Evolutionary conservation across 2,113 vertebrate species (phyloP).

Genomic region (Lichenostomus cassidix): DNA sequence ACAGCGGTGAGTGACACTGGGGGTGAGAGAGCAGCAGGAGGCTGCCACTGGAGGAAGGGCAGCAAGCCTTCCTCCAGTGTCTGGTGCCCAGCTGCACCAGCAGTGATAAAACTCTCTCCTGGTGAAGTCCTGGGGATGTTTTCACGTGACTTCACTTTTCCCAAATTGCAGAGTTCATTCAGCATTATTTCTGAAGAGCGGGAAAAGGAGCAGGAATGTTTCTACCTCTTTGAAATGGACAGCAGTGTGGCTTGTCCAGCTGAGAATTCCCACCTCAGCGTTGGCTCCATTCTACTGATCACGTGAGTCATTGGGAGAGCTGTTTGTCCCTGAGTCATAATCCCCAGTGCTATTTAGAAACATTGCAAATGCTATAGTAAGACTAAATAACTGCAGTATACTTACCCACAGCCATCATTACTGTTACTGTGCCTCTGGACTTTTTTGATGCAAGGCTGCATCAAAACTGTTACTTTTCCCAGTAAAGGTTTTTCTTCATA

Average conservation of each 20-base stretch:
- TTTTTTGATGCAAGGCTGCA: not conserved
- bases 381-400: not conserved
- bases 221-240: slow-evolving; percentile 94
- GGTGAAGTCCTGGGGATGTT: not conserved
- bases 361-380: not conserved
- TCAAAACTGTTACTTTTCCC: not conserved
- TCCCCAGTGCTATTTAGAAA: not conserved
- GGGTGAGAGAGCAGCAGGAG: not conserved
- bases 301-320: slow-evolving; percentile 78
- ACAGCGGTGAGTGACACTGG: slow-evolving; percentile 72
- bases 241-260: slow-evolving; percentile 83
- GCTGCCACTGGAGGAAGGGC: not conserved
- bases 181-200: slow-evolving; percentile 81
- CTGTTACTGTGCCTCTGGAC: not conserved
- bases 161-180: slow-evolving; percentile 75
- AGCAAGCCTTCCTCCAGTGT: not conserved
- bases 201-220: slow-evolving; percentile 79
- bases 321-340: not conserved
- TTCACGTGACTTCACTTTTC: not conserved
- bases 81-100: not conserved
- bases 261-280: slow-evolving; percentile 79
- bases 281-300: slow-evolving; percentile 90
- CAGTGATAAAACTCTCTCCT: not conserved
- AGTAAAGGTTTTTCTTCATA: not conserved
- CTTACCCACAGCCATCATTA: not conserved